Percentiles rank a stretch among this genome's conserved stretches.
Evolutionary conservation across 2,113 vertebrate genomes (phyloP).

Genomic region (Alectura lathami): DNA sequence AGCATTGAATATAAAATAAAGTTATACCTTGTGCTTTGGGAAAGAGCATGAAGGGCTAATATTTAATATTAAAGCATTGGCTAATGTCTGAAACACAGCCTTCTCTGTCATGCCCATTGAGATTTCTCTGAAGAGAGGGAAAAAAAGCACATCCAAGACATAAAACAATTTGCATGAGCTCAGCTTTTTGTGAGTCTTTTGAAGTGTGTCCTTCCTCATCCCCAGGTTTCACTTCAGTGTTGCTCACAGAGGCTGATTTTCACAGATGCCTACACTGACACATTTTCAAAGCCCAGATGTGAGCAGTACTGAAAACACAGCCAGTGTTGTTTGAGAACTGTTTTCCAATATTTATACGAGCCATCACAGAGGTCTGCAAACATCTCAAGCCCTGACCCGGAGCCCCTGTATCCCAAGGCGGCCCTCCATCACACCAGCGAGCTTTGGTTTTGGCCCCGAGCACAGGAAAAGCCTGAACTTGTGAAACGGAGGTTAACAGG

Average conservation of each 20-base stretch:
- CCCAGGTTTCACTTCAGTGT: background rate
- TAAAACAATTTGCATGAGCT: background rate
- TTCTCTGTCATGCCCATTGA: background rate
- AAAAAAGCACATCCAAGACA: background rate
- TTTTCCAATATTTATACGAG: background rate
- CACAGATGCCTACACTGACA: background rate
- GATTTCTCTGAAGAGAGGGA: background rate
- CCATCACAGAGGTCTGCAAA: background rate
- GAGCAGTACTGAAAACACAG: background rate
- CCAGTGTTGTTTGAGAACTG: background rate
- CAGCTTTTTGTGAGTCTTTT: background rate
- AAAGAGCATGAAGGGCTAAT: background rate
- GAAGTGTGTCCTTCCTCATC: background rate
- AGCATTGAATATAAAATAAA: background rate
- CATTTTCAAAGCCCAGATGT: slow-evolving; percentile 16
- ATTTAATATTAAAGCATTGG: background rate
- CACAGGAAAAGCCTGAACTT: slow-evolving; percentile 29
- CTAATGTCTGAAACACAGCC: background rate
- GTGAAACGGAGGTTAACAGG: slow-evolving; percentile 37
- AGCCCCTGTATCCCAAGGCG: background rate
- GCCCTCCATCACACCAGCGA: background rate
- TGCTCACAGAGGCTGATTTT: background rate
- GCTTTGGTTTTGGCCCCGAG: background rate
- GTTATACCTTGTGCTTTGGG: background rate
- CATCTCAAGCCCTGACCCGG: background rate